These are phyloP conservation scores for Zaprionus capensis DNA, from an alignment of 1,140 invertebrate genomes.

Conservation along the genomic window DNA sequence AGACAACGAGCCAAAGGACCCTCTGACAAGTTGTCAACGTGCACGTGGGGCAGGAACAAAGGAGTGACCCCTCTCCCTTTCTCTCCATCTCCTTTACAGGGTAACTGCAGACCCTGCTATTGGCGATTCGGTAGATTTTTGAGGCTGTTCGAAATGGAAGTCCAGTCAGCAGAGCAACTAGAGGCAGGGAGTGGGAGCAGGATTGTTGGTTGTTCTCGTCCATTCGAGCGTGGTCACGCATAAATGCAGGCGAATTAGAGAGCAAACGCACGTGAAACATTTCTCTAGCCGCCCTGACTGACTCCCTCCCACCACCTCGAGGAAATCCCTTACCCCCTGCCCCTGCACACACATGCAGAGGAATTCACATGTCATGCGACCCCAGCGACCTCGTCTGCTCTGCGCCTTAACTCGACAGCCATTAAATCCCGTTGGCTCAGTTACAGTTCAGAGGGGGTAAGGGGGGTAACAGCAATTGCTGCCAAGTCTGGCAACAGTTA, in stretches of 20 bases:
- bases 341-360: constrained; percentile 33
- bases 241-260: constrained; percentile 82
- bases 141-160: background rate
- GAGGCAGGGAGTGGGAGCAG: background rate
- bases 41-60: background rate
- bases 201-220: background rate
- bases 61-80: background rate
- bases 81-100: background rate
- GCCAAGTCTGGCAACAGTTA: constrained; percentile 71
- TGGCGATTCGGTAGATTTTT: constrained; percentile 2
- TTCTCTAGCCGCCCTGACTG: constrained; percentile 16
- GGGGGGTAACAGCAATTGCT: constrained; percentile 50
- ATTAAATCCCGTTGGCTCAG: constrained; percentile 42
- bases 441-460: constrained; percentile 17
- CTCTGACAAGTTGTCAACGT: constrained; percentile 66
- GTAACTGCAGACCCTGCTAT: background rate
- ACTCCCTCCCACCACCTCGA: background rate
- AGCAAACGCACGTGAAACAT: constrained; percentile 55
- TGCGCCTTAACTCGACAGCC: constrained; percentile 23
- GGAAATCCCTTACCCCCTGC: background rate
- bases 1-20: constrained; percentile 55
- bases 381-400: background rate
- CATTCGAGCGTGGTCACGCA: constrained; percentile 71
- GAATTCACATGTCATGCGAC: constrained; percentile 44
- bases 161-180: constrained; percentile 15